These are phyloP conservation scores for Tenodera sinensis DNA, from an alignment of 2,888 invertebrate species.

Conservation along the genomic window DNA sequence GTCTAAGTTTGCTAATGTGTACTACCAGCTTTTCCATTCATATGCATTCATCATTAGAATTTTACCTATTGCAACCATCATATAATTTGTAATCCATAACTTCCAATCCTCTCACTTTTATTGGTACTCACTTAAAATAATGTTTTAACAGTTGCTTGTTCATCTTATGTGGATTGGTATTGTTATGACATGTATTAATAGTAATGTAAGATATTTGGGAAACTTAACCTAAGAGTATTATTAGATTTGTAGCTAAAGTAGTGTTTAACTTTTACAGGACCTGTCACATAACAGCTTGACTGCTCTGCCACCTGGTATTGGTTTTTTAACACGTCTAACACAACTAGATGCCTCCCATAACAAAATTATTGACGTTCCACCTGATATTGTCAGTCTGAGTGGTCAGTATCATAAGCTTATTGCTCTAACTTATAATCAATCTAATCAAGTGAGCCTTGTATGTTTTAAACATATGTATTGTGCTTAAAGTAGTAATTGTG, in stretches of 20 bases:
- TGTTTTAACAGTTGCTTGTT: no score
- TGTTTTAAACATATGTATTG: background rate
- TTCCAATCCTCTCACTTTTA: no score
- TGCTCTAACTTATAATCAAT: background rate
- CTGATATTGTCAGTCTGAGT: conserved; percentile 68
- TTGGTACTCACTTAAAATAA: no score
- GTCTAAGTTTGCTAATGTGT: no score
- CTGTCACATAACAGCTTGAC: conserved; percentile 72
- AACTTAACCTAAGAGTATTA: no score
- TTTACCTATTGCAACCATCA: no score
- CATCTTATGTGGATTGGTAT: no score
- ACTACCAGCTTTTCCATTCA: no score
- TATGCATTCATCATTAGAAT: no score
- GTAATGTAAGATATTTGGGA: no score
- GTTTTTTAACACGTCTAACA: conserved; percentile 73
- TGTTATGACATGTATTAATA: no score
- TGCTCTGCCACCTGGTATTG: conserved; percentile 73
- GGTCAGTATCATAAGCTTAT: conserved; percentile 29
- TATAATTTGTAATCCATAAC: no score
- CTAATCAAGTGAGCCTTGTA: background rate
- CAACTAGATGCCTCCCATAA: conserved; percentile 73
- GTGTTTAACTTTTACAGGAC: conserved; percentile 55
- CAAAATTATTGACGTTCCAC: conserved; percentile 68
- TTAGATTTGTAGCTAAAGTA: background rate
- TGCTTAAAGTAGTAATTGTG: background rate